Percentiles rank a stretch among this genome's conserved stretches.
phyloP scores from a whole-genome alignment of 2,888 invertebrate species.

The Octodonta nipae region DNA sequence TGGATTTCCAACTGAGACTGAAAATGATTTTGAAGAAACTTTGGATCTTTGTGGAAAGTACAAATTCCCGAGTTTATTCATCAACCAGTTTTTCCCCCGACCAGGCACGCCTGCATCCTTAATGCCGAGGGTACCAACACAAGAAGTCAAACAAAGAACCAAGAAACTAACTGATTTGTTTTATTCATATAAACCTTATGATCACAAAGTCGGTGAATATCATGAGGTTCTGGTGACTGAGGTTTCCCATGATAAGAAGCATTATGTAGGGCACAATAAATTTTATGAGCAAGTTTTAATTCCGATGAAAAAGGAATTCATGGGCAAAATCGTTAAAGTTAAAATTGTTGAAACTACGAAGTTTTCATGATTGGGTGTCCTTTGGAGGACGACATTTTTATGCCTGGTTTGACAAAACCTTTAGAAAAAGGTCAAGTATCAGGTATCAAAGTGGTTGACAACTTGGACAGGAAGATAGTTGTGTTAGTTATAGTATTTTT shows the following conservation, averaged over 20 bases:
- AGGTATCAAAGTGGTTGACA: conserved; percentile 29
- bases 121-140: conserved; percentile 69
- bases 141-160: conserved; percentile 81
- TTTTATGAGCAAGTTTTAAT: conserved; percentile 86
- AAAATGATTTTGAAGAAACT: conserved; percentile 77
- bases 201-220: conserved; percentile 48
- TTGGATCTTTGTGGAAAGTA: conserved; percentile 70
- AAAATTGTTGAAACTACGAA: conserved; percentile 55
- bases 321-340: conserved; percentile 75
- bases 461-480: no score
- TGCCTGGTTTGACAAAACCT: conserved; percentile 41
- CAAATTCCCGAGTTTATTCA: conserved; percentile 86
- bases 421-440: conserved; percentile 45
- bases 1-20: conserved; percentile 94
- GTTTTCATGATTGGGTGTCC: conserved; percentile 64
- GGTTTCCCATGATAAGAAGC: conserved; percentile 75
- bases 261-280: conserved; percentile 90
- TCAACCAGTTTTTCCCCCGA: conserved; percentile 94
- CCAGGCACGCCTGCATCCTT: conserved; percentile 93
- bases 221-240: conserved; percentile 85
- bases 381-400: conserved; percentile 38
- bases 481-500: no score
- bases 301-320: conserved; percentile 58
- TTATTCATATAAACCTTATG: conserved; percentile 76
- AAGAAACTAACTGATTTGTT: conserved; percentile 79